A percentile compares a stretch with the other conserved stretches of the same genome.
Conservation (phyloP, 2,888 invertebrate species). For the Bellardia pandia region DNA sequence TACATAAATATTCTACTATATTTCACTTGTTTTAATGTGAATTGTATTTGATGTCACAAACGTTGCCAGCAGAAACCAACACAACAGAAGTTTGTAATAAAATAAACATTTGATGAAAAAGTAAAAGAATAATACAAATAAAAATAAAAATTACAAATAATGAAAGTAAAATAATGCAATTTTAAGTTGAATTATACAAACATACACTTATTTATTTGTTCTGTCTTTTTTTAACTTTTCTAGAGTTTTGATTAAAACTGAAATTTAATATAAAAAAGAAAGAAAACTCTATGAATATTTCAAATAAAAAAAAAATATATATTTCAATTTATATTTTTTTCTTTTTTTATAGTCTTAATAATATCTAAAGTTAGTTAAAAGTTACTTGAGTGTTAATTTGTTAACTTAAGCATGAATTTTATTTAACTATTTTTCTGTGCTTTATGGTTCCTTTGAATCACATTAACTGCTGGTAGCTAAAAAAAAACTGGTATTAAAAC, state of each 20-base stretch:
- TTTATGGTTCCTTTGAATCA: not conserved
- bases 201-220: not conserved
- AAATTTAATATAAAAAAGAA: conserved; percentile 1
- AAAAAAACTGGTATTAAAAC: not conserved
- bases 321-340: not conserved
- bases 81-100: not conserved
- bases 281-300: not conserved
- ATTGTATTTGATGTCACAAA: not conserved
- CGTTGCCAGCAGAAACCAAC: not conserved
- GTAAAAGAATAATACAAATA: conserved; percentile 17
- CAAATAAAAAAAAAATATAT: not conserved
- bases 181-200: not conserved
- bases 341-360: not conserved
- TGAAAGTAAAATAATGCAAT: not conserved
- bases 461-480: not conserved
- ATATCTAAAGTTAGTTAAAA: conserved; percentile 8
- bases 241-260: conserved; percentile 29
- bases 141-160: conserved; percentile 8
- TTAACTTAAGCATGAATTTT: conserved; percentile 13
- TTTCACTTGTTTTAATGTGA: conserved; percentile 1
- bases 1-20: not conserved
- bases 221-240: not conserved
- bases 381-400: conserved; percentile 37
- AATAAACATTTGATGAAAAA: not conserved
- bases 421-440: not conserved